Evolutionary conservation across 2,888 invertebrate genomes (phyloP).

Genomic region (Athalia rosae): DNA sequence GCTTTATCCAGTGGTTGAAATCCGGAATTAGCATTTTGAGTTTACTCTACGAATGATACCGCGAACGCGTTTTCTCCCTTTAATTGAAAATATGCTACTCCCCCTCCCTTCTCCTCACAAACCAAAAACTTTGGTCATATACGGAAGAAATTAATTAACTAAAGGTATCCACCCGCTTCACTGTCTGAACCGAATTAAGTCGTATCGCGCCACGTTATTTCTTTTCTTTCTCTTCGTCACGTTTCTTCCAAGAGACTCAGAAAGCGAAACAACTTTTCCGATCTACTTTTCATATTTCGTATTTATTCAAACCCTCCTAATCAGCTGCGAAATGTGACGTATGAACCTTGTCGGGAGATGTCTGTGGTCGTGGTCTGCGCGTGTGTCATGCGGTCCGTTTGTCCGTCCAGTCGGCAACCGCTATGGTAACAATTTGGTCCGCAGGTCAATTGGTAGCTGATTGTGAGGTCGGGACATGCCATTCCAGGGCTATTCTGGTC

Average conservation of each 20-base stretch:
- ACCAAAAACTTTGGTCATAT: conserved; percentile 1
- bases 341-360: neutral
- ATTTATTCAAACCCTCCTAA: neutral
- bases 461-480: conserved; percentile 6
- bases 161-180: neutral
- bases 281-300: neutral
- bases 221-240: neutral
- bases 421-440: conserved; percentile 20
- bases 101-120: too few relatives aligned
- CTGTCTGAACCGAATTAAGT: neutral
- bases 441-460: neutral
- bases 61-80: neutral
- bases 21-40: neutral
- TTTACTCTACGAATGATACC: too few relatives aligned
- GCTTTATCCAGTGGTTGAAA: neutral
- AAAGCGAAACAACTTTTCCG: too few relatives aligned
- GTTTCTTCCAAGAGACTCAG: neutral
- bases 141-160: neutral
- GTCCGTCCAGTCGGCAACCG: conserved; percentile 13
- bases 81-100: conserved; percentile 3
- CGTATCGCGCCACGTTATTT: too few relatives aligned
- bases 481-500: neutral
- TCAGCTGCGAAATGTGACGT: neutral
- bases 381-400: neutral
- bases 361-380: too few relatives aligned